A percentile compares a stretch with the other conserved stretches of the same genome.
phyloP scores from a whole-genome alignment of 2,888 invertebrate species.

The Amblyjoppa fuscipennis region DNA sequence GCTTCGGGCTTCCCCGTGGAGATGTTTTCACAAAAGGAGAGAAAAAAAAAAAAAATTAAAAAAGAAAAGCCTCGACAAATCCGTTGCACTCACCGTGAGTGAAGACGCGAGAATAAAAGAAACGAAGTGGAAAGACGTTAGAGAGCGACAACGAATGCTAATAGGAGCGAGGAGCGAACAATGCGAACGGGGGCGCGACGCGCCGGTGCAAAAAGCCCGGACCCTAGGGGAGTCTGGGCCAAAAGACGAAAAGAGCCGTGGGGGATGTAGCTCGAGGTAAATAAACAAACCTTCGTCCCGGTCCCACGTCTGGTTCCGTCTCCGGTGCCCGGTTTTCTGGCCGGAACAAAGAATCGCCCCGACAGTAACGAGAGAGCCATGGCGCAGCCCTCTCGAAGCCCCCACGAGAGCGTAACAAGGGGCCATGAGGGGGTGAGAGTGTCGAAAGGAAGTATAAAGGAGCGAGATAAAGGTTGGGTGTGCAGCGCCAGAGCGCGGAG shows the following conservation, averaged over 20 bases:
- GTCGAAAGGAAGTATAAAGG: slow-evolving; percentile 26
- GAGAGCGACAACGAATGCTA: slow-evolving; percentile 21
- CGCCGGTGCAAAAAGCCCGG: slow-evolving; percentile 15
- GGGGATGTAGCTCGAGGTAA: slow-evolving; percentile 11
- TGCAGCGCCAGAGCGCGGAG: slow-evolving; percentile 7
- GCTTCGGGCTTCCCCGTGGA: background rate
- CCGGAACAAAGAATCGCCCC: slow-evolving; percentile 19
- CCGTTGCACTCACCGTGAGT: slow-evolving; percentile 2
- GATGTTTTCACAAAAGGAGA: background rate
- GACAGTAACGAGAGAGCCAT: slow-evolving; percentile 3
- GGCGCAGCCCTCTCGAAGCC: slow-evolving; percentile 2
- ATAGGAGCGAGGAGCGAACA: slow-evolving; percentile 33
- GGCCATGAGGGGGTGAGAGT: slow-evolving; percentile 9
- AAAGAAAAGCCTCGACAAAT: background rate
- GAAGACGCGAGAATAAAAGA: background rate
- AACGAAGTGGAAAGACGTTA: slow-evolving; percentile 1
- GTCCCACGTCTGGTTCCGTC: background rate
- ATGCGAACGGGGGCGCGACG: background rate
- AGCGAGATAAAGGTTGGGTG: slow-evolving; percentile 27
- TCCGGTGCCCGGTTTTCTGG: background rate
- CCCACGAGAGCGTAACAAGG: background rate
- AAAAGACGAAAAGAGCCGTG: slow-evolving; percentile 23
- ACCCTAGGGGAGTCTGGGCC: background rate
- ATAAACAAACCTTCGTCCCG: slow-evolving; percentile 18
- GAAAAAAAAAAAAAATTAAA: background rate